phyloP scores from a whole-genome alignment of 1,140 invertebrate species.

The Helicoverpa zea region DNA sequence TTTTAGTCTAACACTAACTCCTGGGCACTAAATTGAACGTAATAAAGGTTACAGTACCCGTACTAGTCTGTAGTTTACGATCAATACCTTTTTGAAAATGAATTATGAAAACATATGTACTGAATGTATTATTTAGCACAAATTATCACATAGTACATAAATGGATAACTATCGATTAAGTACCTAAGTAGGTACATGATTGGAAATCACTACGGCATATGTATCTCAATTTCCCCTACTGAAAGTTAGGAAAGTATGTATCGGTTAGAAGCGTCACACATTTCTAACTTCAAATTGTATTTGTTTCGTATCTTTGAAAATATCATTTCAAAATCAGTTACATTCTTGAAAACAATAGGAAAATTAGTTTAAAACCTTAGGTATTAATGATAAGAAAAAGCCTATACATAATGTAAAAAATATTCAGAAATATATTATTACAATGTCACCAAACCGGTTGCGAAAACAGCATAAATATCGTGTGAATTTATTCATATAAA shows the following conservation, averaged over 20 bases:
- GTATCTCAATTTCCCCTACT: not conserved
- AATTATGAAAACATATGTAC: not conserved
- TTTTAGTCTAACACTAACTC: slow-evolving; percentile 24
- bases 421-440: not conserved
- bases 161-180: no score
- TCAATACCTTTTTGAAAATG: not conserved
- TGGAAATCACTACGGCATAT: not conserved
- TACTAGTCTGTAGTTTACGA: not conserved
- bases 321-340: not conserved
- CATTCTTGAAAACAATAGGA: not conserved
- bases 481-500: slow-evolving; percentile 15
- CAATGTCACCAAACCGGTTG: slow-evolving; percentile 23
- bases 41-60: slow-evolving; percentile 4
- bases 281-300: not conserved
- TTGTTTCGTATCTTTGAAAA: not conserved
- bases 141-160: no score
- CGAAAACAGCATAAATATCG: not conserved
- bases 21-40: slow-evolving; percentile 3
- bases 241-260: not conserved
- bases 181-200: no score
- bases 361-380: no score
- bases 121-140: not conserved
- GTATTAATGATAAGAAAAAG: no score
- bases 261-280: not conserved
- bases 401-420: not conserved